Base-by-base conservation (phyloP, 2,113 vertebrate genomes). In the Zosterops lateralis region DNA sequence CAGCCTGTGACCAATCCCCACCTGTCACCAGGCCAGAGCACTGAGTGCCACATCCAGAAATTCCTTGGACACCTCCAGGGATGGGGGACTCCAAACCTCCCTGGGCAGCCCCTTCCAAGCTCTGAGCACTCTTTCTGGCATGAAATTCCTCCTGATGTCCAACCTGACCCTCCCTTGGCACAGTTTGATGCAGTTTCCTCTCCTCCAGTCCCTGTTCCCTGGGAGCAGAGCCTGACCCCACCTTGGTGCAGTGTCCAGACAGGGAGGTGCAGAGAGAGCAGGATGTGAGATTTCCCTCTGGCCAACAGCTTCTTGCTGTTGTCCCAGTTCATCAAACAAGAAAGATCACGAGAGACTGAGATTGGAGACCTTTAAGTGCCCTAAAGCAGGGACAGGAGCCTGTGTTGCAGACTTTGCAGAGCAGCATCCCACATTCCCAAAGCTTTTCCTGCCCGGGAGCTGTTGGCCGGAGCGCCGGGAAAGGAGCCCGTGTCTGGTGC, bases 291-390 rank as follows among this genome's bases (percentile, higher is more conserved):
- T 12, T 3, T 24, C 81, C 67, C 38, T 32, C 64, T 12, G 58
- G 13, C 58, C 3, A 36, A 36, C 36, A 36, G 36, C 54, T 45
- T n/a, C 9, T 9, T 6, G 25, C 82, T n/a, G 26, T 3, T 40
- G 2, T 5, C 48, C 0, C 0, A 51, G 12, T 12, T 36, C 74
- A 32, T 71, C 67, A 6, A 9, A 8, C 12, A 5, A 13, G 4
- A 61, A 65, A 17, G 6, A 18, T 17, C 34, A 14, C 3, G 36
- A 21, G 31, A 36, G 62, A 1, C 14, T 51, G 16, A 14, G 68
- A 34, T 14, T 21, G 44, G 54, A 47, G 40, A 21, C 34, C 16
- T 38, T 14, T 2, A 6, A 21, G 31, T 14, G n/a, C 18, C n/a
- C 18, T 22, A 3, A 53, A 48, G 6, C 11, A 42, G 67, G 75